Percentiles rank a stretch among this genome's conserved stretches.
Evolutionary conservation across 2,888 invertebrate species (phyloP).

Genomic region (Synergus itoensis): DNA sequence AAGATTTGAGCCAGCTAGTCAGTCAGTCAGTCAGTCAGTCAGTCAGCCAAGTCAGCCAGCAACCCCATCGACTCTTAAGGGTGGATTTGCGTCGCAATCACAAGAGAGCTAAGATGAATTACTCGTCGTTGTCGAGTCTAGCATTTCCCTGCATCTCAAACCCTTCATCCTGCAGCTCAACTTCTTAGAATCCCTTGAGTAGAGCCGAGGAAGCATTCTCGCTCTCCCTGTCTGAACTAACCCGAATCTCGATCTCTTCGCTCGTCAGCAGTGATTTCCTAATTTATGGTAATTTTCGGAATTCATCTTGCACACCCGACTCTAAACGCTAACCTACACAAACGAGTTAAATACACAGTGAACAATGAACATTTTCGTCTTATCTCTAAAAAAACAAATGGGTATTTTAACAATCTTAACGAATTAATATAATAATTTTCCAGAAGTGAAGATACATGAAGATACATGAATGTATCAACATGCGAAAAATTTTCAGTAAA

Average conservation of each 20-base stretch:
- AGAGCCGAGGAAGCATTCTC: conserved; percentile 50
- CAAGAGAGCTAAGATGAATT: conserved; percentile 61
- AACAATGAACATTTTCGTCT: no score
- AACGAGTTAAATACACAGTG: not conserved
- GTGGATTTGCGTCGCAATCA: conserved; percentile 57
- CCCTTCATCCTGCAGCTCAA: conserved; percentile 46
- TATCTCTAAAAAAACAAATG: no score
- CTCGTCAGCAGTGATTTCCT: conserved; percentile 52
- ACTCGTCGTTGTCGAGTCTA: conserved; percentile 59
- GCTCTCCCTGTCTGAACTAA: conserved; percentile 44
- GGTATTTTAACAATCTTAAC: no score
- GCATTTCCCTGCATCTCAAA: conserved; percentile 52
- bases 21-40: not conserved
- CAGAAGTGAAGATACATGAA: no score
- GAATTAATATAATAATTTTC: not conserved
- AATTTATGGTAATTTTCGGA: conserved; percentile 57
- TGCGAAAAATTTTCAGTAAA: no score
- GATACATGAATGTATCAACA: no score
- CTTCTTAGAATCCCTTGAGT: conserved; percentile 51
- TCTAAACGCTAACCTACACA: conserved; percentile 11
- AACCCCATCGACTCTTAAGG: conserved; percentile 52
- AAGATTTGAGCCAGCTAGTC: not conserved
- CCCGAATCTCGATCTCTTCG: conserved; percentile 34
- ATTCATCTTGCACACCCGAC: conserved; percentile 20
- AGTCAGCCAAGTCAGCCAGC: not conserved